Evolutionary conservation across 2,797 vertebrate species (phyloP).

Genomic region (Moxostoma hubbsi): DNA sequence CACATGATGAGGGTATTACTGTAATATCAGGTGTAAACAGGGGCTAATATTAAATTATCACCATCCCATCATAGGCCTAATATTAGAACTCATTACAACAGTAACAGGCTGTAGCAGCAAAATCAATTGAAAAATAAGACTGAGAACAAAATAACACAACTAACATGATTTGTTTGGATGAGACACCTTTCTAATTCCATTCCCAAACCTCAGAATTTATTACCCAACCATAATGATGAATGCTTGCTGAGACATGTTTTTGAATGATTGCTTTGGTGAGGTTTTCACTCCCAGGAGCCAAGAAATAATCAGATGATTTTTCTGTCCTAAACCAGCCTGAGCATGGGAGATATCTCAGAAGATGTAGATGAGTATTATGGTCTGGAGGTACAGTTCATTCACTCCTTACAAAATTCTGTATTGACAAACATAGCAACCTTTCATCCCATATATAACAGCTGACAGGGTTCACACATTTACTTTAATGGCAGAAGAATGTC

Average conservation of each 20-base stretch:
- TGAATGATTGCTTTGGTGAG: neutral
- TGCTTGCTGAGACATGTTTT: neutral
- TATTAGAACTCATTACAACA: too few species aligned
- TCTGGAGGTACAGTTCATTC: slow-evolving; percentile 74
- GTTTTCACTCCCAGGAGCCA: slow-evolving; percentile 4
- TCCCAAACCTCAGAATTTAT: neutral
- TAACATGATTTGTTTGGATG: neutral
- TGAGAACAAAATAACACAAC: too few species aligned
- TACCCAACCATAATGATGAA: neutral
- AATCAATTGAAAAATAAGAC: too few species aligned
- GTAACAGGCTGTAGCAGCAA: too few species aligned
- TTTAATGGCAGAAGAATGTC: slow-evolving; percentile 71
- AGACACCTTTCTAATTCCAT: neutral
- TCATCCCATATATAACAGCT: slow-evolving; percentile 59
- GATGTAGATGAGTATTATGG: slow-evolving; percentile 68
- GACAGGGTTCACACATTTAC: slow-evolving; percentile 41
- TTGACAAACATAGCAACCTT: slow-evolving; percentile 63
- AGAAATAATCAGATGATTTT: neutral
- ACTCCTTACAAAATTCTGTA: slow-evolving; percentile 77
- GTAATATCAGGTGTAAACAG: too few species aligned
- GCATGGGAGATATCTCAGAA: neutral
- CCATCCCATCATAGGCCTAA: too few species aligned
- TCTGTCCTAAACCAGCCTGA: neutral
- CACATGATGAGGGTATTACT: too few species aligned
- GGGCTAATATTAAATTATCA: too few species aligned